These are phyloP conservation scores for Trachurus trachurus DNA, from an alignment of 2,797 vertebrate genomes.

Conservation along the genomic window DNA sequence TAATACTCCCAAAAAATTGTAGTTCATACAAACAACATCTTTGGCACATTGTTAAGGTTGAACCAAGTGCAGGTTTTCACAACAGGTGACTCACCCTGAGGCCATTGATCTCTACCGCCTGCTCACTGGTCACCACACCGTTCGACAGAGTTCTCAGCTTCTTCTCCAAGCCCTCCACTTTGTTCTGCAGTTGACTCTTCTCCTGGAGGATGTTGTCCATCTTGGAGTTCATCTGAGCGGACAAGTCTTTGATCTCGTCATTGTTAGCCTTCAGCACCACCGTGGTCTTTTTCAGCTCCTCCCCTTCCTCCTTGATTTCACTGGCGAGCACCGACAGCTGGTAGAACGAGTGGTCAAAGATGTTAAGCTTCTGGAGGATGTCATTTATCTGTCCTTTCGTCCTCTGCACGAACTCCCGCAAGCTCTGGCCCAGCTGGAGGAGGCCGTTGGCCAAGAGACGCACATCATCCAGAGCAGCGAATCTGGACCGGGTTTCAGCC, in stretches of 20 bases:
- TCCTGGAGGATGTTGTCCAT: conserved; percentile 91
- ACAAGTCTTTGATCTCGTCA: conserved; percentile 92
- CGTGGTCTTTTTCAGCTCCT: conserved; percentile 91
- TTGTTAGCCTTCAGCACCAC: conserved; percentile 90
- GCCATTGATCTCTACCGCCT: conserved; percentile 86
- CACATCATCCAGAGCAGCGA: conserved; percentile 93
- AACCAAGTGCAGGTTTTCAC: not conserved
- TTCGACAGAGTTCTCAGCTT: conserved; percentile 88
- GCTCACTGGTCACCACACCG: conserved; percentile 79
- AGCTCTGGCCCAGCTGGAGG: conserved; percentile 93
- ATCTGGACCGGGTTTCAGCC: conserved; percentile 84
- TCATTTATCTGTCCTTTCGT: conserved; percentile 93
- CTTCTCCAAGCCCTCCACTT: conserved; percentile 90
- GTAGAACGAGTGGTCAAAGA: conserved; percentile 92
- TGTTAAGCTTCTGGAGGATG: conserved; percentile 93
- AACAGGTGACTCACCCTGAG: conserved; percentile 90
- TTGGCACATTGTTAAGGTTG: not conserved
- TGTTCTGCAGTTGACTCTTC: conserved; percentile 87
- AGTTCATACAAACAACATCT: not conserved
- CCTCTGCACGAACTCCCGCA: conserved; percentile 95
- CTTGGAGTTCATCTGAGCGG: conserved; percentile 89
- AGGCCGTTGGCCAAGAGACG: conserved; percentile 91
- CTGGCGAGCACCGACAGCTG: conserved; percentile 90
- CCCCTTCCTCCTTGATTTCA: conserved; percentile 93
- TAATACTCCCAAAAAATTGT: no score